Percentiles rank a stretch among this genome's conserved stretches.
phyloP scores from a whole-genome alignment of 2,113 vertebrate genomes.

The Pungitius pungitius region DNA sequence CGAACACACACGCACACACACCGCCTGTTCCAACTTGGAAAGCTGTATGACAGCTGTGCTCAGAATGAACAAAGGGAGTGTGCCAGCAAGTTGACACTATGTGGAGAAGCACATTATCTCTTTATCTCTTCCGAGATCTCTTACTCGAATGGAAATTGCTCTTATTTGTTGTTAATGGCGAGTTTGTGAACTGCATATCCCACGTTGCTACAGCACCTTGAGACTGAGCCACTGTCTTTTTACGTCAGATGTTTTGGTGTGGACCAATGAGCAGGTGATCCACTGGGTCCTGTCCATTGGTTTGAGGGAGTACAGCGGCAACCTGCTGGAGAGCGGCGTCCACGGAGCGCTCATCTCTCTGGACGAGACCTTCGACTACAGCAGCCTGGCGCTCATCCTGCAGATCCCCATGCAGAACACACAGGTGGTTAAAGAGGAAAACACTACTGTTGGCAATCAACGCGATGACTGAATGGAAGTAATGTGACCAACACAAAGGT shows the following conservation, averaged over 20 bases:
- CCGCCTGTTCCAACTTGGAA: conserved; percentile 75
- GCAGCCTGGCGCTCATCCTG: conserved; percentile 91
- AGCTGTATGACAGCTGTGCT: conserved; percentile 77
- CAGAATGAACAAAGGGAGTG: conserved; percentile 77
- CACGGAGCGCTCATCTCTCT: conserved; percentile 91
- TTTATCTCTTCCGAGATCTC: conserved; percentile 41
- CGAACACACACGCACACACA: conserved; percentile 39
- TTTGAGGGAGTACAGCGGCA: conserved; percentile 90
- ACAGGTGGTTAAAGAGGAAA: conserved; percentile 81
- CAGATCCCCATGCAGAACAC: conserved; percentile 98
- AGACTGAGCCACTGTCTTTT: conserved; percentile 1
- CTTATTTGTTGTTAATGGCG: not conserved
- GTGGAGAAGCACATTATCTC: conserved; percentile 64
- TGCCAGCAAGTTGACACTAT: conserved; percentile 68
- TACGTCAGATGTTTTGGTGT: conserved; percentile 89
- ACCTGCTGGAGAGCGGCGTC: conserved; percentile 90
- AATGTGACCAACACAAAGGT: not conserved
- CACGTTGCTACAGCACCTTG: not conserved
- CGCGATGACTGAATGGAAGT: not conserved
- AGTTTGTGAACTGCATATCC: not conserved
- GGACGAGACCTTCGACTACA: conserved; percentile 95
- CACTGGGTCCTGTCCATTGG: conserved; percentile 95
- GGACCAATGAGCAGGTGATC: conserved; percentile 97
- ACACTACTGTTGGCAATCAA: not conserved
- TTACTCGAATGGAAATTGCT: not conserved